These are phyloP conservation scores for Harpagifer antarcticus DNA, from an alignment of 2,797 vertebrate species.

Conservation along the genomic window DNA sequence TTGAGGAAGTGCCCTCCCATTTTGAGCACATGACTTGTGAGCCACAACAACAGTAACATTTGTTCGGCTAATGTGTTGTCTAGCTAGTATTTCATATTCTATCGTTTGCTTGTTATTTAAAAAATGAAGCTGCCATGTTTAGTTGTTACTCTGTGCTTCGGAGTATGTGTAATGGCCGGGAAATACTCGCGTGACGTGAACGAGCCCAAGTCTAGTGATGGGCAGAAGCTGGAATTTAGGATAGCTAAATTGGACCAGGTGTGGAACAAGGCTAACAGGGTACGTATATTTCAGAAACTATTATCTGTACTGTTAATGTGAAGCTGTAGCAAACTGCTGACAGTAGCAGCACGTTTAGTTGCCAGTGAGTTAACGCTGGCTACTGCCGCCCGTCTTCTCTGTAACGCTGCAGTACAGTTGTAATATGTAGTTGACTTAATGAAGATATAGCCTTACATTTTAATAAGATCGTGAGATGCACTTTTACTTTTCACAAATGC, in stretches of 20 bases:
- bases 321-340: background rate
- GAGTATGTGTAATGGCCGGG: constrained; percentile 76
- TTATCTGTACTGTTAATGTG: background rate
- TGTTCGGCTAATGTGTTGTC: fast-evolving
- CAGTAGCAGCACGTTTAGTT: background rate
- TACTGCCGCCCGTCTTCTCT: background rate
- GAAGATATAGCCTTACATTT: background rate
- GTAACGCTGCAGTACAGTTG: background rate
- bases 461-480: background rate
- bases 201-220: constrained; percentile 76
- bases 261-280: constrained; percentile 95
- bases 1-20: constrained; percentile 13
- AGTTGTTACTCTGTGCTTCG: constrained; percentile 64
- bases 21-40: constrained; percentile 61
- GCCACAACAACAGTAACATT: constrained; percentile 16
- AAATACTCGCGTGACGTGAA: constrained; percentile 93
- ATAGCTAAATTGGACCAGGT: constrained; percentile 92
- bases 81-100: background rate
- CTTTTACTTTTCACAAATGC: background rate
- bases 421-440: no score
- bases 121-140: constrained; percentile 65
- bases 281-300: constrained; percentile 73
- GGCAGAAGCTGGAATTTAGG: constrained; percentile 88
- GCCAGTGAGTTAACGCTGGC: background rate
- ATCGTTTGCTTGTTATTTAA: background rate